Base-by-base conservation (phyloP, 2,113 vertebrate genomes). In the Arothron firmamentum region DNA sequence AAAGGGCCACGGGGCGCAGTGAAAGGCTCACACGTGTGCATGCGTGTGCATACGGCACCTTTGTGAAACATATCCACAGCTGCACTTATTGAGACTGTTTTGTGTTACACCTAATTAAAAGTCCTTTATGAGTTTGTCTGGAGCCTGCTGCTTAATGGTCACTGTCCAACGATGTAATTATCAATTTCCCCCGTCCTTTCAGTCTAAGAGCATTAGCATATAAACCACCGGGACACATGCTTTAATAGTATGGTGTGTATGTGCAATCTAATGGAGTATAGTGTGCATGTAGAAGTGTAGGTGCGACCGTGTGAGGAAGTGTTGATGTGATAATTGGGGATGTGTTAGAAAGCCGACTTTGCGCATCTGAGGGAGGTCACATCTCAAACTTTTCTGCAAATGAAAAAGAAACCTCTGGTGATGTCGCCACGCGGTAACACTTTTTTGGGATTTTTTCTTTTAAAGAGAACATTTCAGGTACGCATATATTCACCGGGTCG, bases 91-190 rank as follows among this genome's bases (percentile, higher is more conserved):
- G 38, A 65, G 60, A 64, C 63, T 61, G 70, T 75, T 81, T 66
- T 79, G 65, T 72, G 63, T 62, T 66, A 14, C 62, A 28, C 54
- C 70, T 72, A 71, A 84, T 80, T 80, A 81, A 76, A 65, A 75
- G 67, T 77, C 69, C 70, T 81, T 77, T 79, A 74, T 69, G 81
- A 80, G 81, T 82, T 82, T 79, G 74, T 78, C 76, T 83, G 71
- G 83, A 81, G 74, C 62, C 74, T 74, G 67, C 66, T 41, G 67
- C 73, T 65, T 70, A 77, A 81, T 76, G 56, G 64, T 76, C 70
- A 59, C 72, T 56, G 67, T 79, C 72, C 58, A 65, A 75, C 62
- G 3, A 64, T 75, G 68, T 62, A 72, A 82, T 80, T 80, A 82
- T 85, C 82, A 70, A 78, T 85, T 85, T 77, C 61, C 73, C 69